Evolutionary conservation across 2,797 vertebrate genomes (phyloP).

Genomic region (Coregonus sp.): DNA sequence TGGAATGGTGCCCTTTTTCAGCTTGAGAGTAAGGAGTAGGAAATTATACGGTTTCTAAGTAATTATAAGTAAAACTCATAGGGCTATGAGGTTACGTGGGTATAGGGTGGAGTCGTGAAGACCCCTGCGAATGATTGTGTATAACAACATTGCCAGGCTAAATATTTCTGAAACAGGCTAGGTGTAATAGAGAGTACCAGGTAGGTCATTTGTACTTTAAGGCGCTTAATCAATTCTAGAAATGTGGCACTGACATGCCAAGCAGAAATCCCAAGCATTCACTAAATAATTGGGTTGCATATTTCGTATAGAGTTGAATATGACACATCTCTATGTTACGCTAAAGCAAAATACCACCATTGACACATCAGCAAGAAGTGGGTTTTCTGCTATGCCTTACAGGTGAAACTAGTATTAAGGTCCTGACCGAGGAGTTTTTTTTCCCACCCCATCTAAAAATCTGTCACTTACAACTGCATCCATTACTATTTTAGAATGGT

Average conservation of each 20-base stretch:
- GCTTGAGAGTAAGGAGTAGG: background rate
- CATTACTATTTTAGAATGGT: conserved; percentile 3
- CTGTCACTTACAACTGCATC: background rate
- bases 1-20: background rate
- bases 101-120: background rate
- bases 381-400: background rate
- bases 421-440: no score
- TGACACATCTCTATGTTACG: background rate
- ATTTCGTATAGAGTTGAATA: background rate
- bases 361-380: background rate
- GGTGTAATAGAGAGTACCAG: background rate
- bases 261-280: background rate
- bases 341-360: background rate
- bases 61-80: background rate
- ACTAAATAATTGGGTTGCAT: background rate
- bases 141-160: background rate
- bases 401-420: background rate
- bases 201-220: background rate
- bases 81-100: background rate
- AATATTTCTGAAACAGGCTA: background rate
- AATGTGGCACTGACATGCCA: background rate
- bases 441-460: background rate
- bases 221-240: background rate
- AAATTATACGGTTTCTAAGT: background rate
- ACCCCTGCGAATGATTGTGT: no score